Percentiles rank a stretch among this genome's conserved stretches.
Conservation (phyloP, 2,797 vertebrate genomes). For the Scyliorhinus canicula region DNA sequence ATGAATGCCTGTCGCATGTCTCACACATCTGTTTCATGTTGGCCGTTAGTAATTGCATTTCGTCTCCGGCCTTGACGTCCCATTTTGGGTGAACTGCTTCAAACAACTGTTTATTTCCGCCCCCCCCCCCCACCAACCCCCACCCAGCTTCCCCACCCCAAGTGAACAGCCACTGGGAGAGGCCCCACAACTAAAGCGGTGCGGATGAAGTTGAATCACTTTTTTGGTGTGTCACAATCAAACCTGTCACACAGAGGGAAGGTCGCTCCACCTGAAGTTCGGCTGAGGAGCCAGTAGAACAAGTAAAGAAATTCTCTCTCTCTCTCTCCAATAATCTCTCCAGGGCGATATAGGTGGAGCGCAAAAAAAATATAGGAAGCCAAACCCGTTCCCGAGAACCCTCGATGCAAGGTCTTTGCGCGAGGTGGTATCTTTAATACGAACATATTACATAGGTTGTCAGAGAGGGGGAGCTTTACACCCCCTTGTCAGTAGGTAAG, state of each 20-base stretch:
- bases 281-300: too few species aligned
- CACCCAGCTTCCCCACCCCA: background rate
- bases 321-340: background rate
- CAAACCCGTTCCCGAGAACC: too few species aligned
- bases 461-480: background rate
- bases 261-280: background rate
- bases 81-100: slow-evolving; percentile 3
- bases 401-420: background rate
- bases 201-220: background rate
- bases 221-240: background rate
- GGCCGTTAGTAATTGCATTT: slow-evolving; percentile 15
- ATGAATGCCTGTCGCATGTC: background rate
- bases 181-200: background rate
- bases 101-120: background rate
- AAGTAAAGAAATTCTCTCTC: background rate
- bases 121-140: too few species aligned
- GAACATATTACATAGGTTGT: too few species aligned
- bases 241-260: background rate
- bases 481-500: too few species aligned
- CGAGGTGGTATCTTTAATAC: too few species aligned
- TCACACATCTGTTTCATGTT: slow-evolving; percentile 27
- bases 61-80: background rate
- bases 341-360: background rate
- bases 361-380: too few species aligned
- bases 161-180: background rate